Percentiles rank a stretch among this genome's conserved stretches.
phyloP scores from a whole-genome alignment of 2,797 vertebrate genomes.

The Eurystomus glaucurus region DNA sequence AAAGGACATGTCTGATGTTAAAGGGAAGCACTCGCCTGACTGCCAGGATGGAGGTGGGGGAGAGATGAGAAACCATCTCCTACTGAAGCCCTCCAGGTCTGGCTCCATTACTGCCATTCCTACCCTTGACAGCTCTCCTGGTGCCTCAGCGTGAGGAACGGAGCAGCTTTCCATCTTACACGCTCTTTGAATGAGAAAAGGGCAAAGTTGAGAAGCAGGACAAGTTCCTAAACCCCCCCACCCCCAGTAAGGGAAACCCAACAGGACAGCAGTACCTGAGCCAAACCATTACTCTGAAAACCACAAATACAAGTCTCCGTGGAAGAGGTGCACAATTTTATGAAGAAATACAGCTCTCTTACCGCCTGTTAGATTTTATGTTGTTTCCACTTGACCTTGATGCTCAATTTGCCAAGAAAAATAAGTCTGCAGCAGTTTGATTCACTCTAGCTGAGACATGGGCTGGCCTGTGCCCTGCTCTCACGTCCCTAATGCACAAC shows the following conservation, averaged over 20 bases:
- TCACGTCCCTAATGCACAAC: rapidly evolving
- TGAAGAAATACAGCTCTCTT: background rate
- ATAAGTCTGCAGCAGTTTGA: background rate
- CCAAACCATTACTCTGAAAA: background rate
- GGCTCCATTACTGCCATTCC: background rate
- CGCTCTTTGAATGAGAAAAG: rapidly evolving
- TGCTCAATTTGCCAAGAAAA: background rate
- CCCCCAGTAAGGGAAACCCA: background rate
- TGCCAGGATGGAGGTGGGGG: background rate
- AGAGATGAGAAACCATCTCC: background rate
- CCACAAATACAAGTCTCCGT: background rate
- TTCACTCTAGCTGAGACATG: background rate
- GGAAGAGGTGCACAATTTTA: background rate
- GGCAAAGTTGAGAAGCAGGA: background rate
- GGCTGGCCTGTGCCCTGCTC: background rate
- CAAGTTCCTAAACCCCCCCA: background rate
- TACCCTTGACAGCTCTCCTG: background rate
- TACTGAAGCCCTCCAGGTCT: background rate
- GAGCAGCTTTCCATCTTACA: background rate
- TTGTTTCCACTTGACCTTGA: background rate
- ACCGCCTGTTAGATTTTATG: background rate
- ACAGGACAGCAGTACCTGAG: rapidly evolving
- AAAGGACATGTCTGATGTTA: background rate
- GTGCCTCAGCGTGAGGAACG: rapidly evolving
- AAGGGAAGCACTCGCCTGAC: background rate